Conservation (phyloP, 2,113 vertebrate genomes). For the Rhynchomys soricoides region DNA sequence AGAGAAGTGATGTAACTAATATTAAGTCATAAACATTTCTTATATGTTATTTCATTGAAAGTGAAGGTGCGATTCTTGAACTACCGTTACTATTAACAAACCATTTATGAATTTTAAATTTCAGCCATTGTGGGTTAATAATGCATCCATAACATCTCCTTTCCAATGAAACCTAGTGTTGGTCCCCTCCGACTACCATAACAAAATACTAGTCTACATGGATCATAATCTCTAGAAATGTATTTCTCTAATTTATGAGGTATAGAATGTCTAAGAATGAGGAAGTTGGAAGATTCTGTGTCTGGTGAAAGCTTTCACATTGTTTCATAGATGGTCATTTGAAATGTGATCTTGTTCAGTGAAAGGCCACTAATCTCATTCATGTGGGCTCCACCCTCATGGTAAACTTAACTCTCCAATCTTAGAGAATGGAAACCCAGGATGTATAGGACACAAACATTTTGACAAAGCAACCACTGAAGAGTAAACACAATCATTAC, state of each 20-base stretch:
- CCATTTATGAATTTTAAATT: not conserved
- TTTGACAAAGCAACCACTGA: not conserved
- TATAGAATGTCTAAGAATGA: not conserved
- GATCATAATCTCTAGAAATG: not conserved
- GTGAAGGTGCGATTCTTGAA: fast-evolving
- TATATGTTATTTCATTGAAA: not conserved
- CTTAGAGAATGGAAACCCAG: not conserved
- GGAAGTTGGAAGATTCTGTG: too few relatives aligned
- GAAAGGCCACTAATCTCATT: not conserved
- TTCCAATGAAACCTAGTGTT: not conserved
- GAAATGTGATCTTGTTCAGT: not conserved
- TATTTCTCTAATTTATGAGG: not conserved
- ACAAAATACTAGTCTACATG: not conserved
- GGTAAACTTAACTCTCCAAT: not conserved
- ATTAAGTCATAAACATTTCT: too few relatives aligned
- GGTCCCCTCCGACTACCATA: not conserved
- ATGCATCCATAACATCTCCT: not conserved
- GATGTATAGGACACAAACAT: not conserved
- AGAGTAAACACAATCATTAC: not conserved
- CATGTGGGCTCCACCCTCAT: not conserved
- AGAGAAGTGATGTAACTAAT: too few relatives aligned
- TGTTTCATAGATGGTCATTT: not conserved
- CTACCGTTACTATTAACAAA: not conserved
- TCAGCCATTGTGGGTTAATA: not conserved
- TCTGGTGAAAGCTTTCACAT: not conserved